Conservation (phyloP, 64 coral and sea anemone genomes). For the Montipora foliosa region DNA sequence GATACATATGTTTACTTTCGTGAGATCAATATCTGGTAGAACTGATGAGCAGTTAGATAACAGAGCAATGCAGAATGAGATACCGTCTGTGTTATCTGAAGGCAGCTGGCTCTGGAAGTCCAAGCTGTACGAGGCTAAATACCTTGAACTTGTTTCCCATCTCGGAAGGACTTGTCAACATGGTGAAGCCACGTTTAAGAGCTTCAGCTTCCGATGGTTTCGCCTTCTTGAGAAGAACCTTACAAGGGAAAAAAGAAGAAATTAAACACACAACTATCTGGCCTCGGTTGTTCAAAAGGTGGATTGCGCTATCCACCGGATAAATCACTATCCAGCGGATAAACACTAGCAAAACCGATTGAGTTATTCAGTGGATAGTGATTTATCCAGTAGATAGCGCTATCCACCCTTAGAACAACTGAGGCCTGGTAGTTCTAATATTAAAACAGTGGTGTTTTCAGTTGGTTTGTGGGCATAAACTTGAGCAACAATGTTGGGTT, state of each 20-base stretch:
- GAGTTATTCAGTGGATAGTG: no score
- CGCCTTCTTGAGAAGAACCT: slow-evolving; percentile 65
- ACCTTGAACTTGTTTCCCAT: slow-evolving; percentile 79
- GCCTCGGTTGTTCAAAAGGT: no score
- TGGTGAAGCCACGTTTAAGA: slow-evolving; percentile 55
- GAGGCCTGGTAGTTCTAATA: no score
- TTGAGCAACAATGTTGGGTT: no score
- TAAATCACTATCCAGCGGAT: no score
- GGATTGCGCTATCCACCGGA: no score
- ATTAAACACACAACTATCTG: background rate
- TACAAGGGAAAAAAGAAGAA: background rate
- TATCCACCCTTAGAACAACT: no score
- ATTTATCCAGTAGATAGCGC: no score
- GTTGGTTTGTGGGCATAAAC: no score
- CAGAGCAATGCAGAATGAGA: background rate
- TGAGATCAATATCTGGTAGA: slow-evolving; percentile 20
- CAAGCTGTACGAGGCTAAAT: slow-evolving; percentile 36
- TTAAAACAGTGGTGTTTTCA: no score
- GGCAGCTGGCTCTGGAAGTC: slow-evolving; percentile 44
- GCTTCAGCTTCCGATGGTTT: slow-evolving; percentile 20
- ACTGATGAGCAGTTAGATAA: background rate
- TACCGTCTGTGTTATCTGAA: slow-evolving; percentile 4
- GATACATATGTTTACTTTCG: background rate
- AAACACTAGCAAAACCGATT: no score
- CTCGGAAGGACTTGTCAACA: slow-evolving; percentile 41